These are phyloP conservation scores for Drosophila colorata DNA, from an alignment of 2,888 invertebrate species.

Conservation along the genomic window DNA sequence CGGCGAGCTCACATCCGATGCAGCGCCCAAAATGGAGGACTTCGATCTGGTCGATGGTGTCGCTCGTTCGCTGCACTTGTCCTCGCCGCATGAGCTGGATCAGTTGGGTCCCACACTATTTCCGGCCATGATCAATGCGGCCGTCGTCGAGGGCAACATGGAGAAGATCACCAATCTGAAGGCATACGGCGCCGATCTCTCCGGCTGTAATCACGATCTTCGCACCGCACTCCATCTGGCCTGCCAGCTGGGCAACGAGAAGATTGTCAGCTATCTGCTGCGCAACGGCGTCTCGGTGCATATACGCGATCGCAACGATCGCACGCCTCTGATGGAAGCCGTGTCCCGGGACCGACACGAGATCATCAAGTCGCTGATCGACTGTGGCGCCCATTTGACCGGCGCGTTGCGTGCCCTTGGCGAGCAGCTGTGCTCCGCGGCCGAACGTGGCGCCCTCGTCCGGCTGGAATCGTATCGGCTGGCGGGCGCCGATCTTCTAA, in stretches of 20 bases:
- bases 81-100: slow-evolving; percentile 87
- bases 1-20: slow-evolving; percentile 90
- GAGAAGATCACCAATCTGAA: slow-evolving; percentile 85
- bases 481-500: slow-evolving; percentile 90
- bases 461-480: slow-evolving; percentile 88
- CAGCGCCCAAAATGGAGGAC: slow-evolving; percentile 83
- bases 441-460: slow-evolving; percentile 87
- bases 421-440: slow-evolving; percentile 89
- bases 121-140: slow-evolving; percentile 89
- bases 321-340: slow-evolving; percentile 90
- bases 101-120: slow-evolving; percentile 88
- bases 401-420: slow-evolving; percentile 87
- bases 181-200: slow-evolving; percentile 90
- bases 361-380: slow-evolving; percentile 89
- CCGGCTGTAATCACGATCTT: slow-evolving; percentile 90
- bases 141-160: slow-evolving; percentile 87
- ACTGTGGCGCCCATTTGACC: slow-evolving; percentile 91
- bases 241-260: slow-evolving; percentile 89
- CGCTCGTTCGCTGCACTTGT: slow-evolving; percentile 87
- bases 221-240: slow-evolving; percentile 94
- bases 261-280: slow-evolving; percentile 90
- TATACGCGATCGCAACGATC: slow-evolving; percentile 89
- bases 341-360: slow-evolving; percentile 88
- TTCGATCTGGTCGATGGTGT: slow-evolving; percentile 88
- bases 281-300: slow-evolving; percentile 94